Base-by-base conservation (phyloP, 2,113 vertebrate genomes). In the Notiomystis cincta region DNA sequence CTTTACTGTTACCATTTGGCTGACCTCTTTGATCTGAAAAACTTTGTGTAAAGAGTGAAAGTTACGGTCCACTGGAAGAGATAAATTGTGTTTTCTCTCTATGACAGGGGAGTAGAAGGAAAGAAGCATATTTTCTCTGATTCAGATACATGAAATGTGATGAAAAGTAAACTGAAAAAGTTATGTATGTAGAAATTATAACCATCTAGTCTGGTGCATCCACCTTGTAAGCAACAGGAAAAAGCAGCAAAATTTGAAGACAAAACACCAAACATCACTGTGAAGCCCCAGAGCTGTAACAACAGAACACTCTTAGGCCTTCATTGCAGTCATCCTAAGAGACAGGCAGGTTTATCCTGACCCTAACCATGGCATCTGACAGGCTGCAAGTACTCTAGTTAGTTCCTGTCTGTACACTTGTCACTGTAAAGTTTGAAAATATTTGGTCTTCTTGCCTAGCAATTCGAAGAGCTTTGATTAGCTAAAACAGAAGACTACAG, bases 1-100 rank as follows among this genome's bases (percentile, higher is more conserved):
- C 88, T 72, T 64, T 30, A 85, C n/a, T n/a, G n/a, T n/a, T n/a
- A n/a, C n/a, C n/a, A n/a, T n/a, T n/a, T n/a, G n/a, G n/a, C n/a
- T n/a, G n/a, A n/a, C n/a, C n/a, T n/a, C n/a, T n/a, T n/a, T n/a
- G n/a, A n/a, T n/a, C n/a, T n/a, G n/a, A n/a, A n/a, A n/a, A n/a
- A n/a, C n/a, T n/a, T n/a, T n/a, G n/a, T n/a, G n/a, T n/a, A 75
- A 88, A 76, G 57, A 67, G 23, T 40, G 31, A 84, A 85, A 89
- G 31, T 65, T 82, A 54, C 25, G 22, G 37, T 71, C 16, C 48
- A 75, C 25, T 60, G 31, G 31, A 94, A 76, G 54, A 77, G 8
- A 88, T 5, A 54, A 72, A 75, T 8, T 40, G 13, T 33, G 3
- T 40, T 81, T 73, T 23, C 20, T 67, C 61, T 45, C 25, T 37